Percentiles rank a stretch among this genome's conserved stretches.
Conservation (phyloP, 2,888 invertebrate species). For the Spatulosminthurus flaviceps region DNA sequence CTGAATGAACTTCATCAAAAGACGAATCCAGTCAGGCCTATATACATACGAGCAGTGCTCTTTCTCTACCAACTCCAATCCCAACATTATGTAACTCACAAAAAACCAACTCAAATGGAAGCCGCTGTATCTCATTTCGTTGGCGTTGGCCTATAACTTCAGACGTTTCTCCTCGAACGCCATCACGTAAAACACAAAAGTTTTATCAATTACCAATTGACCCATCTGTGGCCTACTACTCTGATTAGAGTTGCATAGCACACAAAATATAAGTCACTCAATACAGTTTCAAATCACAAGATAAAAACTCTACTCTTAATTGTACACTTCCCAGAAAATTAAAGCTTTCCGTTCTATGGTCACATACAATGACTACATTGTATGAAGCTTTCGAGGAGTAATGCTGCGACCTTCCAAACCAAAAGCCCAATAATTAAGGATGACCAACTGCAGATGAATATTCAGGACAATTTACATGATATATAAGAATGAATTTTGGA, state of each 20-base stretch:
- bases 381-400: neutral
- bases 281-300: neutral
- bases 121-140: slow-evolving; percentile 4
- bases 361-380: neutral
- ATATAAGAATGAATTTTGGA: neutral
- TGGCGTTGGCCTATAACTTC: slow-evolving; percentile 29
- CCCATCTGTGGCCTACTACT: slow-evolving; percentile 31
- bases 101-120: neutral
- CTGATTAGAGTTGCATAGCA: slow-evolving; percentile 15
- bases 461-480: neutral
- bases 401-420: neutral
- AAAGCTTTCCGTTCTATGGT: neutral
- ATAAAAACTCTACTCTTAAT: neutral
- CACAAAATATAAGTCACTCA: neutral
- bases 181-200: neutral
- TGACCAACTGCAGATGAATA: neutral
- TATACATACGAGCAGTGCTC: slow-evolving; percentile 29
- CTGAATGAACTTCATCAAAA: slow-evolving; percentile 21
- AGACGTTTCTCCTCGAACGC: neutral
- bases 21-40: slow-evolving; percentile 44
- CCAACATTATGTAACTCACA: neutral
- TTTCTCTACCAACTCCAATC: slow-evolving; percentile 18
- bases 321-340: neutral
- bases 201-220: neutral
- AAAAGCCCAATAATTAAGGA: neutral